Evolutionary conservation across 2,888 invertebrate genomes (phyloP), one percentile per base, ranked within the genome.

Genomic region (Drosophila monieri): DNA sequence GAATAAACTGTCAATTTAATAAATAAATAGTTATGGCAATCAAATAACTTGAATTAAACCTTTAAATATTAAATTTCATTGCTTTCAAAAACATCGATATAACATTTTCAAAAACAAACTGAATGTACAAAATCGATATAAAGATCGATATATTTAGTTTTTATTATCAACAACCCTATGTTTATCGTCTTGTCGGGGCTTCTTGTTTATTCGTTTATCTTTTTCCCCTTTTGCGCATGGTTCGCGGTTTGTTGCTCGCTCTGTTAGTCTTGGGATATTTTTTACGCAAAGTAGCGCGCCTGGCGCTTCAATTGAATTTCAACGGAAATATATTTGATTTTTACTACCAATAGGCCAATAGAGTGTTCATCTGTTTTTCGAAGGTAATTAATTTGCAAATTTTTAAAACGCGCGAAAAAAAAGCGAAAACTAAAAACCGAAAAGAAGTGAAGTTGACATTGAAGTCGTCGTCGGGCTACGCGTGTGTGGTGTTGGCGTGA

Each of bases 361-460:
- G 53, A 41, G 18, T 30, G 21, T 15, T 37, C 46, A 14, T 8
- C 43, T 47, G 47, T 27, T 30, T 37, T 47, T 39, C 47, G 30
- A 60, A 30, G 60, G 60, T 60, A 60, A 60, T 60, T 59, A 1
- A 15, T 8, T 23, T 44, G 54, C 54, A 44, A 15, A 30, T 10
- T 14, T 23, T 23, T 18, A 6, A 14, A 35, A 1, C 44, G 15
- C 44, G 54, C 30, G 30, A 21, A 9, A 12, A 46, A 44, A 9
- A 15, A 30, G 8, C 12, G 12, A 54, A 46, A 18, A 10, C 6
- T 12, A 30, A 44, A 44, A 44, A 23, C 3, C 6, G 6, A 30
- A 46, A 37, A 47, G 14, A 60, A 60, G 60, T 37, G 58, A 67
- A 83, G 76, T 85, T 81, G 85, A 81, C 81, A 81, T 81, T 81